Evolutionary conservation across 1,140 invertebrate species (phyloP).

Genomic region (Polypedilum pembai): DNA sequence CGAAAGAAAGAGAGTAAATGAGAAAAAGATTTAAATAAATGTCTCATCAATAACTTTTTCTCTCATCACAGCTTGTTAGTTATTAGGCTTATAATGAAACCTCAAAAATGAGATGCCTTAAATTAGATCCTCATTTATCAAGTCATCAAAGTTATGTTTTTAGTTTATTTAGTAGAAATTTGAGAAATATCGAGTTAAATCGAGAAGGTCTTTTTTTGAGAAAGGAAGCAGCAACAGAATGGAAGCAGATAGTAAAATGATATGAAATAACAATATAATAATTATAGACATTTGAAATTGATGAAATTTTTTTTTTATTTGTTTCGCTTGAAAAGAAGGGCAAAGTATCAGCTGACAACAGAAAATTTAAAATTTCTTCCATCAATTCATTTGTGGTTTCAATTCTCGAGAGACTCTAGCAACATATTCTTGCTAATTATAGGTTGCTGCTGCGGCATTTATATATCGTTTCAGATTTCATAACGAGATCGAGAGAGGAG

Average conservation of each 20-base stretch:
- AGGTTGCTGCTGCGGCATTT: neutral
- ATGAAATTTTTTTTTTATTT: neutral
- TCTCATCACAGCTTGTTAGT: too few relatives aligned
- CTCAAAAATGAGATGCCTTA: neutral
- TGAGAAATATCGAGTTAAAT: neutral
- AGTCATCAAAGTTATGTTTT: neutral
- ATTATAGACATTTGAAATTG: slow-evolving; percentile 1
- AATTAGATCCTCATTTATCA: slow-evolving; percentile 8
- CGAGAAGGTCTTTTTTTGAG: neutral
- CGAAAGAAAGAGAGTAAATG: too few relatives aligned
- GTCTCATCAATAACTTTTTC: too few relatives aligned
- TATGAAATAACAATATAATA: neutral
- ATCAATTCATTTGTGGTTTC: slow-evolving; percentile 7
- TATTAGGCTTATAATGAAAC: neutral
- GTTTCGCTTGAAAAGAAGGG: neutral
- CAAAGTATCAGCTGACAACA: too few relatives aligned
- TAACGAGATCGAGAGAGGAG: neutral
- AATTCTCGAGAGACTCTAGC: neutral
- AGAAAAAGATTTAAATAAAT: too few relatives aligned
- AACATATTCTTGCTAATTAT: neutral
- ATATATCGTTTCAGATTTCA: slow-evolving; percentile 2
- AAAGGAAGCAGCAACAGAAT: neutral
- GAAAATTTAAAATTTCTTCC: neutral
- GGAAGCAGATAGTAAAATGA: slow-evolving; percentile 1
- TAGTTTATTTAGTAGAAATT: neutral